Evolutionary conservation across 2,113 vertebrate genomes (phyloP), one percentile per base, ranked within the genome.

Genomic region (Alectura lathami): DNA sequence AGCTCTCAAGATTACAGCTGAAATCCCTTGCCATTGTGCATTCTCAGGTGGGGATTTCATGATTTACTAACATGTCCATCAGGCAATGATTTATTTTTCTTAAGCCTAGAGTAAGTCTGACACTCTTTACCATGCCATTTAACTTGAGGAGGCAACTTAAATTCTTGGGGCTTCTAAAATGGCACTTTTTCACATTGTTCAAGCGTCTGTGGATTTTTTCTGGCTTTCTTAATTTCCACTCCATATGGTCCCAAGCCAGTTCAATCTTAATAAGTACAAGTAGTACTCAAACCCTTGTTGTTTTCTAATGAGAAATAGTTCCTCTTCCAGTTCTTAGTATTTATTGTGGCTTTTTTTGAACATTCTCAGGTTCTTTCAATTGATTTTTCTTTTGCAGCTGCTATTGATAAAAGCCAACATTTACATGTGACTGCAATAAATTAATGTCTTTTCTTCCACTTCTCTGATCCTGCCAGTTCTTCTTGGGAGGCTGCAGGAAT

Each of bases 291-390:
- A 89, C 59, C 23, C 60, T 83, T 94, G 53, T 77, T 91, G 50
- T 88, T 93, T 94, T 77, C 85, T 94, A 56, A 83, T 67, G 93
- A 93, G 91, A 80, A 95, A 78, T 93, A 89, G 59, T 75, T 96
- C 51, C 42, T 94, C 82, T 91, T 95, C 42, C 67, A 95, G 72
- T 96, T 66, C 48, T 85, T 89, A 42, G n/a, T 91, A 74, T 91
- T 93, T 95, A 64, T 64, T 95, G 89, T 94, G 93, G 87, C 32
- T 85, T 96, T 95, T 95, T 95, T 94, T 70, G 85, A 93, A 56
- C 54, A 88, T 95, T 95, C 78, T 95, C 87, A 94, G 85, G 89
- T 96, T 95, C 87, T 93, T 94, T 88, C 23, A 70, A 83, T 74
- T 78, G 68, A 38, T 91, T 96, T 95, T 94, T 94, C 66, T 95